A percentile compares a stretch with the other conserved stretches of the same genome.
phyloP scores from a whole-genome alignment of 2,888 invertebrate genomes.

The Leucoma salicis region DNA sequence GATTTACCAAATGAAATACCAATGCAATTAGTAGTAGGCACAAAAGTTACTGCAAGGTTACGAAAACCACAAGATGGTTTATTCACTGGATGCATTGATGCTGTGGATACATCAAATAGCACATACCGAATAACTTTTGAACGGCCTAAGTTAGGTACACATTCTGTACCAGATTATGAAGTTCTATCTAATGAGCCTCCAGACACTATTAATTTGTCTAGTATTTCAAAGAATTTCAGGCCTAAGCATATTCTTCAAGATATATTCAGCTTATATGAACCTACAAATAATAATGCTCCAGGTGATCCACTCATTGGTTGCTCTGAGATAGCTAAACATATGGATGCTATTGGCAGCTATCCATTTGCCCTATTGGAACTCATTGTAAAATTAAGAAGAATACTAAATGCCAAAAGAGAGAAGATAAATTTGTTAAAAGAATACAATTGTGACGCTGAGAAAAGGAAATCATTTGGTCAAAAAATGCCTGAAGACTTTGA shows the following conservation, averaged over 20 bases:
- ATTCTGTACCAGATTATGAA: conserved; percentile 98
- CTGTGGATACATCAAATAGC: conserved; percentile 96
- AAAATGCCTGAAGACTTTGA: conserved; percentile 93
- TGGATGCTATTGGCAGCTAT: conserved; percentile 88
- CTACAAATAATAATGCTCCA: conserved; percentile 68
- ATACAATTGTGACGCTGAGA: conserved; percentile 95
- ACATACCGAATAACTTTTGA: conserved; percentile 98
- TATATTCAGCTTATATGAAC: conserved; percentile 72
- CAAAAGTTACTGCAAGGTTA: conserved; percentile 95
- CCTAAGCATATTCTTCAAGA: conserved; percentile 85
- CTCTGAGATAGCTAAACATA: conserved; percentile 65
- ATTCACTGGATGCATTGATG: conserved; percentile 96
- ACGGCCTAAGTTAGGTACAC: conserved; percentile 94
- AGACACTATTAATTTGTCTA: conserved; percentile 93
- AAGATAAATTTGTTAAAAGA: conserved; percentile 91
- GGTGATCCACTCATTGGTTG: conserved; percentile 88
- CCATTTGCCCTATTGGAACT: conserved; percentile 92
- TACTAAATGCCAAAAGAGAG: conserved; percentile 90
- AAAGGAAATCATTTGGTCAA: conserved; percentile 90
- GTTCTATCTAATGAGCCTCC: conserved; percentile 96
- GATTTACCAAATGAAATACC: conserved; percentile 98
- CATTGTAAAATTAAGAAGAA: conserved; percentile 93
- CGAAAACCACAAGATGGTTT: conserved; percentile 97
- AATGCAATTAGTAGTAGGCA: conserved; percentile 95
- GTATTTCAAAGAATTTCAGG: conserved; percentile 90